phyloP scores from a whole-genome alignment of 2,888 invertebrate species.

The Gryllus longicercus region DNA sequence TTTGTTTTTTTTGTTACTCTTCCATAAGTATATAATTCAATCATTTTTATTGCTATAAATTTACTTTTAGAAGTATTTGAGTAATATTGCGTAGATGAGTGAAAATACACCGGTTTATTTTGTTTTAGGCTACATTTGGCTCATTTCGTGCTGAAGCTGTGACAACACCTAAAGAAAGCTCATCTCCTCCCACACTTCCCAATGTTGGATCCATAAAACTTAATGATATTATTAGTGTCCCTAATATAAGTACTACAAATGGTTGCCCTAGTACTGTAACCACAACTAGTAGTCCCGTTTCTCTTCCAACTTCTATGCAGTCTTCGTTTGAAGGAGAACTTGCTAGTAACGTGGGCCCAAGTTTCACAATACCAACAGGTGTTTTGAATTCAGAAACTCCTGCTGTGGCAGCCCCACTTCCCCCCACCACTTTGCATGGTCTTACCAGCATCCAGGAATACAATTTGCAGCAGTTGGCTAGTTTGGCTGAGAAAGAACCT shows the following conservation, averaged over 20 bases:
- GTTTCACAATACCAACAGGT: constrained; percentile 47
- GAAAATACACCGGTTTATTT: too few species aligned
- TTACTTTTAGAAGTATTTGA: too few species aligned
- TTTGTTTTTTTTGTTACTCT: not conserved
- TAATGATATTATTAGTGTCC: constrained; percentile 29
- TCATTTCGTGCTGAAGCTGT: constrained; percentile 63
- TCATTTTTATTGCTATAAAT: not conserved
- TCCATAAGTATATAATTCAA: not conserved
- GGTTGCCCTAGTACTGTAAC: constrained; percentile 55
- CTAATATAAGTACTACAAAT: constrained; percentile 24
- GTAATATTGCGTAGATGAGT: too few species aligned
- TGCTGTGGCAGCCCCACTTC: constrained; percentile 42
- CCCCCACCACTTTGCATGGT: constrained; percentile 51
- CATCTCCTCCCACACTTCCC: constrained; percentile 51
- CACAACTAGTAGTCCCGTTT: constrained; percentile 63
- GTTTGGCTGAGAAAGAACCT: constrained; percentile 67
- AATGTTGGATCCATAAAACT: constrained; percentile 47
- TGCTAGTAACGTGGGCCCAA: constrained; percentile 43
- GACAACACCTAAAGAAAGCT: constrained; percentile 51
- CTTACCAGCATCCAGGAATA: constrained; percentile 78
- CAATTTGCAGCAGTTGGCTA: constrained; percentile 79
- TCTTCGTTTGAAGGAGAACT: constrained; percentile 76
- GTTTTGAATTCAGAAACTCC: constrained; percentile 45
- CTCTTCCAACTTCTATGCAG: constrained; percentile 65
- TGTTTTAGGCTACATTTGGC: constrained; percentile 64